Base-by-base conservation (phyloP, 2,113 vertebrate genomes). In the Amblyopsis rosae region DNA sequence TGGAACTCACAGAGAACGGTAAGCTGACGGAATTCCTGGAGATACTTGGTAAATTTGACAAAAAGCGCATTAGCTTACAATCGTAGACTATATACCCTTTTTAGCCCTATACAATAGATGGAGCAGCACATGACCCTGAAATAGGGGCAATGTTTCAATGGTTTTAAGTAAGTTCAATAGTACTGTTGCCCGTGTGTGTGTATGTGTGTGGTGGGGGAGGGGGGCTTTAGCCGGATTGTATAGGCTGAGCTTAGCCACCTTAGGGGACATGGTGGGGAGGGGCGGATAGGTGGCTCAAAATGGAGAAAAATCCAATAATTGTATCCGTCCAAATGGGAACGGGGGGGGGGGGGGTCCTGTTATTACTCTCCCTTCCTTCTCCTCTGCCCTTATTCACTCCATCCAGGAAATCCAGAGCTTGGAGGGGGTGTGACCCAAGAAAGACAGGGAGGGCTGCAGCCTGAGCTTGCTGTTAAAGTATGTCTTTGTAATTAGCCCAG, bases 401-500 rank as follows among this genome's bases (percentile, higher is more conserved):
- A 80, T 83, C 75, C 75, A 68, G 69, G 88, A 87, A 91, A 89
- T 87, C 87, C 85, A 72, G 76, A 75, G 26, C 26, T 26, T 59
- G 76, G 81, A 78, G 73, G 79, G 82, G 79, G 82, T 79, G 83
- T 76, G 79, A 71, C 35, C 15, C 49, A 48, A 59, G 70, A 35
- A 59, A 61, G 68, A 73, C 76, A 69, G 75, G 77, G 73, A 80
- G 79, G 79, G 76, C 75, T 75, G 73, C 51, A 13, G 77, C 59
- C 82, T 78, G 86, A 84, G 85, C 86, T 89, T 72, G 83, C 87
- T 89, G 86, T 78, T 90, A 86, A 90, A 91, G 84, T 89, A 91
- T 91, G 88, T 87, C 84, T 84, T 88, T 89, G 87, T 91, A 90
- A 91, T 91, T 90, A 90, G 87, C 88, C 79, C 83, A 90, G 88